phyloP scores from a whole-genome alignment of 23 tunicate species.

The Clavelina lepadiformis region DNA sequence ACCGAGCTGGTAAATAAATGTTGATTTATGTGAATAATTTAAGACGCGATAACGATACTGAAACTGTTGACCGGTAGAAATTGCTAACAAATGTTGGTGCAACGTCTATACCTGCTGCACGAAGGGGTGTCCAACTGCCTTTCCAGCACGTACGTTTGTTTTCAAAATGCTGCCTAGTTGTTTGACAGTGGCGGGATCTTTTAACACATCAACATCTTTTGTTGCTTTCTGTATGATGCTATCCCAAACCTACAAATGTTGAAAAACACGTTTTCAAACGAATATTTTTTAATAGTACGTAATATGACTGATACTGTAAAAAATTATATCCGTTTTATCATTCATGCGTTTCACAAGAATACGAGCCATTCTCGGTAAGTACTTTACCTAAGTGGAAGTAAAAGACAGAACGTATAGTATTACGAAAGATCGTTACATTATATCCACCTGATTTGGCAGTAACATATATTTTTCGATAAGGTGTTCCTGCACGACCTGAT shows the following conservation, averaged over 20 bases:
- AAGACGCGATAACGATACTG: background rate
- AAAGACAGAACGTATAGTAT: no score
- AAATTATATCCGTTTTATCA: no score
- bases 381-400: no score
- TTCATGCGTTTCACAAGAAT: no score
- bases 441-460: slow-evolving; percentile 93
- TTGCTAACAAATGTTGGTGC: background rate
- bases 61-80: background rate
- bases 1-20: slow-evolving; percentile 48
- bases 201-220: slow-evolving; percentile 77
- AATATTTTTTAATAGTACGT: no score
- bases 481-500: slow-evolving; percentile 91
- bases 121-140: slow-evolving; percentile 89
- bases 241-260: slow-evolving; percentile 87
- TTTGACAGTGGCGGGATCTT: slow-evolving; percentile 91
- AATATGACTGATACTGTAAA: no score
- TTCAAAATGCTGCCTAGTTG: slow-evolving; percentile 90
- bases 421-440: no score
- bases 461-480: slow-evolving; percentile 97
- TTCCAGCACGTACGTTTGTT: slow-evolving; percentile 96
- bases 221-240: slow-evolving; percentile 93
- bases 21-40: background rate
- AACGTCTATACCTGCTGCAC: slow-evolving; percentile 60
- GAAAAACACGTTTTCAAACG: no score
- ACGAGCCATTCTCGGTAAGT: no score